Evolutionary conservation across 2,888 invertebrate genomes (phyloP), one percentile per base, ranked within the genome.

Genomic region (Conomelus anceps): DNA sequence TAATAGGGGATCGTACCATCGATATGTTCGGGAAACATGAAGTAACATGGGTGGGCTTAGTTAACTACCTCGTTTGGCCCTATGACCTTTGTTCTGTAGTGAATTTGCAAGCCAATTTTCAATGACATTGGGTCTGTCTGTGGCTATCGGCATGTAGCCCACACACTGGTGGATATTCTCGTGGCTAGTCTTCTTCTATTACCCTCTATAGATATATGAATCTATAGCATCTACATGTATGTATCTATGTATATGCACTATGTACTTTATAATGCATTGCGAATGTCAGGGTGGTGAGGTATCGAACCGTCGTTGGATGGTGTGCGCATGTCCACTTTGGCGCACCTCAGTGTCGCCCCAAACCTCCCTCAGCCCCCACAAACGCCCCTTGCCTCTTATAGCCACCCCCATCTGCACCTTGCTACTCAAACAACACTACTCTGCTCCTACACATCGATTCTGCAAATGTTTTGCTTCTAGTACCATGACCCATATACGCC

Each of bases 401-500:
- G n/a, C 63, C 63, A 4, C 34, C 34, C 13, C 34, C 34, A 17
- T 11, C 34, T 17, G 34, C 34, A 34, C 34, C 34, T 34, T 17
- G 34, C 34, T 34, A 34, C 34, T n/a, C 63, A 63, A 63, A 63
- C 88, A 26, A n/a, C 41, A 63, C 41, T 34, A 24, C 41, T 22
- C 86, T 11, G 29, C 85, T 24, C 87, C 23, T 20, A 23, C 23
- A 23, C 86, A 86, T 88, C 41, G 63, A 88, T 88, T 88, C 41
- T 63, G 23, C 41, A 63, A 88, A 88, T 84, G 88, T 84, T 41
- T 23, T 88, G 63, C 88, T 41, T 84, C 41, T 41, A 22, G 23
- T 88, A 22, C 84, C 23, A 22, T 88, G 63, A 84, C 88, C 88
- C 63, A 88, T 63, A 23, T 23, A 84, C 41, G 17, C 63, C 41